Evolutionary conservation across 2,888 invertebrate species (phyloP).

Genomic region (Lepas anatifera): DNA sequence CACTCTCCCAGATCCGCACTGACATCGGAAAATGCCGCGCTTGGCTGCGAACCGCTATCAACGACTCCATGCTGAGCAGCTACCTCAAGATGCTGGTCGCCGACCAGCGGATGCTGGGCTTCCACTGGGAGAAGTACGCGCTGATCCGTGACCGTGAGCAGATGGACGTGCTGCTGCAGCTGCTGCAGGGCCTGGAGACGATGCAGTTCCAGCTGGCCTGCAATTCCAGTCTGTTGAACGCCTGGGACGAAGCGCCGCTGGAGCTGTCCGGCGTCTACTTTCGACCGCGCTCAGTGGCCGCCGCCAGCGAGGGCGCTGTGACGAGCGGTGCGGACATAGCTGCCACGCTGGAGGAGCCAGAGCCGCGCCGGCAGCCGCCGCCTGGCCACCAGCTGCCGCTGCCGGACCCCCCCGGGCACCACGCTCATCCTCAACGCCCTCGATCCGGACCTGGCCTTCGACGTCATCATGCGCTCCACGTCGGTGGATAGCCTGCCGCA

Average conservation of each 20-base stretch:
- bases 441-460: not conserved
- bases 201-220: constrained; percentile 55
- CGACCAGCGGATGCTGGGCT: constrained; percentile 60
- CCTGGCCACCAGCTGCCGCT: not conserved
- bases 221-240: constrained; percentile 76
- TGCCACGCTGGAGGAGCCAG: constrained; percentile 53
- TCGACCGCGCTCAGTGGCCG: constrained; percentile 6
- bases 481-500: not conserved
- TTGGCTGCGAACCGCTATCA: constrained; percentile 79
- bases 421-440: constrained; percentile 6
- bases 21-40: constrained; percentile 85
- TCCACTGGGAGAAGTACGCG: constrained; percentile 69
- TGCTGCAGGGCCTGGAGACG: constrained; percentile 59
- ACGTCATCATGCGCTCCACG: not conserved
- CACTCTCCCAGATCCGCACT: constrained; percentile 62
- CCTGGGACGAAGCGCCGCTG: constrained; percentile 74
- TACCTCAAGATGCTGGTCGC: constrained; percentile 69
- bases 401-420: not conserved
- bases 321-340: constrained; percentile 41
- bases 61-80: constrained; percentile 74
- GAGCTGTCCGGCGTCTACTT: constrained; percentile 57
- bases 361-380: constrained; percentile 39
- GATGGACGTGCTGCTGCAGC: constrained; percentile 59
- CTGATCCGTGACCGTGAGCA: constrained; percentile 71
- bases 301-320: not conserved